Percentiles rank a stretch among this genome's conserved stretches.
Conservation (phyloP, 1,140 invertebrate genomes). For the Liolophura sinensis region DNA sequence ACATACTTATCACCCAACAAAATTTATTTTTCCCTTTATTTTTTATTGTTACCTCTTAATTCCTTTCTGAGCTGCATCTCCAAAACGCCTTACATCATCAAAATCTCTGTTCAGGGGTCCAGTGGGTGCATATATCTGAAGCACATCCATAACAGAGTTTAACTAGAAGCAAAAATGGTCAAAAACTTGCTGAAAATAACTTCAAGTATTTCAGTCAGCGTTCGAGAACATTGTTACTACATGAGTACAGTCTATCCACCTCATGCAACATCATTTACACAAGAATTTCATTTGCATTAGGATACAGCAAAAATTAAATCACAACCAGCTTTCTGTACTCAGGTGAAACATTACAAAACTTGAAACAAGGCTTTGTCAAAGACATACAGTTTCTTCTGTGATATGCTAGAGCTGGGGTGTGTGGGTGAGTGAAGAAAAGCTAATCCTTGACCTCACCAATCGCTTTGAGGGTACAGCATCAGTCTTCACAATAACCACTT, state of each 20-base stretch:
- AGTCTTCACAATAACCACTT: slow-evolving; percentile 63
- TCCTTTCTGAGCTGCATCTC: slow-evolving; percentile 67
- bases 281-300: no score
- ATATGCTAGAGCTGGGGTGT: no score
- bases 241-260: not conserved
- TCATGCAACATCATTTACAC: no score
- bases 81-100: slow-evolving; percentile 75
- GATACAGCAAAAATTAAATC: no score
- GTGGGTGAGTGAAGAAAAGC: no score
- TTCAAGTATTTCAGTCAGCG: not conserved
- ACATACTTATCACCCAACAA: not conserved
- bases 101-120: slow-evolving; percentile 77
- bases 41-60: slow-evolving; percentile 71
- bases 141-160: slow-evolving; percentile 13
- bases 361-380: no score
- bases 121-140: slow-evolving; percentile 75
- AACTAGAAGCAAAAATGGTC: not conserved
- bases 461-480: slow-evolving; percentile 64
- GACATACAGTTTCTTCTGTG: no score
- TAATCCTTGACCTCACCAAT: slow-evolving; percentile 39
- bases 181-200: not conserved
- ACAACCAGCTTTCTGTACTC: no score
- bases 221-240: not conserved
- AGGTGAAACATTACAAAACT: no score
- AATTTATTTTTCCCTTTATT: slow-evolving; percentile 10